Evolutionary conservation across 1,140 invertebrate genomes (phyloP), one percentile per base, ranked within the genome.

Genomic region (Maconellicoccus hirsutus): DNA sequence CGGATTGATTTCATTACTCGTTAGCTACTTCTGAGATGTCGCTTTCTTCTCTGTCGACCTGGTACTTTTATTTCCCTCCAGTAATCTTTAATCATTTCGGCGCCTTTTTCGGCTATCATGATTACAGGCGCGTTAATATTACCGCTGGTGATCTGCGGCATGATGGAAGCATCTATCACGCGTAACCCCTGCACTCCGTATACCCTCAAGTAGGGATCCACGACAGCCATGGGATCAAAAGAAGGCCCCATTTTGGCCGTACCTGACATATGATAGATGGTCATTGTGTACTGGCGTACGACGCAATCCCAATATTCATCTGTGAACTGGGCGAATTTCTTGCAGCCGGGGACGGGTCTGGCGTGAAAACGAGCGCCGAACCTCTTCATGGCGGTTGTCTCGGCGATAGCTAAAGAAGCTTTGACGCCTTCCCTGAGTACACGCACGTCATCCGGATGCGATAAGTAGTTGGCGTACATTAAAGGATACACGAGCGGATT

Each of bases 41-140:
- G 61, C 25, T 66, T 70, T 26, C 25, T 72, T 12, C 73, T 52
- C 59, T 73, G 78, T 74, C 79, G 79, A 71, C 77, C 79, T 21
- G 74, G 77, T 14, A 72, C 73, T 25, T 77, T 80, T 1, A 74
- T 72, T 1, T 83, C 74, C 22, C 71, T 73, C 89, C 89, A 91
- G 38, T 86, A 80, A 71, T 84, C 80, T 76, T 92, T 92, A 7
- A 96, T 88, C 77, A 95, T 77, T 80, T 96, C 93, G 0, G 93
- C 85, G 0, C 89, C 93, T 77, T 94, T 95, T 77, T 97, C 94
- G 0, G 82, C 94, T n/a, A 97, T 92, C 93, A 96, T 96, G 10
- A 96, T 90, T 0, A 88, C 86, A 0, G 91, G 89, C 0, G 90
- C 90, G 74, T 93, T 92, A 19, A 92, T 92, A 75, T 93, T 93